phyloP scores from a whole-genome alignment of 2,113 vertebrate species.

The Corynorhinus townsendii region DNA sequence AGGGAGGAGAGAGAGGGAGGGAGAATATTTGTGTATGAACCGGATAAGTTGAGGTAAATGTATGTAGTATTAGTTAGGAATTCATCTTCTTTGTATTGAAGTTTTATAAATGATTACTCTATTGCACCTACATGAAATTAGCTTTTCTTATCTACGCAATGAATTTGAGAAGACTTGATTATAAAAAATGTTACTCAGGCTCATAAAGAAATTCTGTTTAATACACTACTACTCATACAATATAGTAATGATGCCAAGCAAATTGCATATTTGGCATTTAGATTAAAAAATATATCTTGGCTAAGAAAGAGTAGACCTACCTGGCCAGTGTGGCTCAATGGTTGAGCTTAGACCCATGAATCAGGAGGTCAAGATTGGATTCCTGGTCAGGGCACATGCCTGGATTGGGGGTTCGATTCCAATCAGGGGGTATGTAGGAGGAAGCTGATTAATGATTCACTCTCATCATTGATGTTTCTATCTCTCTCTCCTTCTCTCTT shows the following conservation, averaged over 20 bases:
- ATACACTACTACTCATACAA: fast-evolving
- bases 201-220: neutral
- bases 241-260: neutral
- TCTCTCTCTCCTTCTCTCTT: too few species aligned
- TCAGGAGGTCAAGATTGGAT: too few species aligned
- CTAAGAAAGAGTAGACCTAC: neutral
- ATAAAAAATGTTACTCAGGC: neutral
- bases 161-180: neutral
- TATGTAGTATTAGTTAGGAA: neutral
- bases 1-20: neutral
- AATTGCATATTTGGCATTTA: neutral
- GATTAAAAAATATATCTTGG: neutral
- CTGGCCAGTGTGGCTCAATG: too few species aligned
- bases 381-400: too few species aligned
- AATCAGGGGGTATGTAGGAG: too few species aligned
- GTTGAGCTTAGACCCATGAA: too few species aligned
- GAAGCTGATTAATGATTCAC: too few species aligned
- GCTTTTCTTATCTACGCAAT: neutral
- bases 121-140: neutral
- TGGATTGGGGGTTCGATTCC: too few species aligned
- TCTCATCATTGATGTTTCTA: too few species aligned
- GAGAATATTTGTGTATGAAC: fast-evolving
- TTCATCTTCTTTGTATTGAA: neutral
- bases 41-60: neutral
- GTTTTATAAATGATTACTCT: neutral